Evolutionary conservation across 2,797 vertebrate species (phyloP).

Genomic region (Ceryle rudis): DNA sequence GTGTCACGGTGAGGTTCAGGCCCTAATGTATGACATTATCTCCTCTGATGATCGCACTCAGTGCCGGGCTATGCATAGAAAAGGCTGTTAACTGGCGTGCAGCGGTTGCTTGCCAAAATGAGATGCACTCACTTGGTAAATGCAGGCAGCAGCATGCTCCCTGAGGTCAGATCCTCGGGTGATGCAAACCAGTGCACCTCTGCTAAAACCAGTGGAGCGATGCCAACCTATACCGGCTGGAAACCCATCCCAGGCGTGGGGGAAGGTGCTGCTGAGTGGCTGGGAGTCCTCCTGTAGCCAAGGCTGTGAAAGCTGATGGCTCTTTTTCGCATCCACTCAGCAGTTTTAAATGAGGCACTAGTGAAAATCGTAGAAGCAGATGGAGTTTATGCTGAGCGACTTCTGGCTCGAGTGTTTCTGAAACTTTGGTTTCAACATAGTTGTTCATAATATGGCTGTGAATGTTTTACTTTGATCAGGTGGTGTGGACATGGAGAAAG

Average conservation of each 20-base stretch:
- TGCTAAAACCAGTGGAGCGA: neutral
- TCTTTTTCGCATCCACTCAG: neutral
- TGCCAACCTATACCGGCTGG: rapidly evolving
- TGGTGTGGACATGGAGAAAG: neutral
- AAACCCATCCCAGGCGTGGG: neutral
- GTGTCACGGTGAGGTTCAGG: neutral
- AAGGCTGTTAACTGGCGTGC: neutral
- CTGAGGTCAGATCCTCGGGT: neutral
- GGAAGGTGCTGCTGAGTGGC: neutral
- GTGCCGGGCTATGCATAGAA: neutral
- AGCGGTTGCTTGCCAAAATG: neutral
- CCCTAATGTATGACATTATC: neutral
- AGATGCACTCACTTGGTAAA: neutral
- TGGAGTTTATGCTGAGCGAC: neutral
- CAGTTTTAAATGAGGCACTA: neutral
- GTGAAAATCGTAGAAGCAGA: neutral
- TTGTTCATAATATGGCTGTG: rapidly evolving
- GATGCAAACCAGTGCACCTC: neutral
- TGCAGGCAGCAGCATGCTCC: neutral
- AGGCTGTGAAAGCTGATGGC: neutral
- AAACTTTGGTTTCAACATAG: neutral
- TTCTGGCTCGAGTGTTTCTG: neutral
- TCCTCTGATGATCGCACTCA: neutral
- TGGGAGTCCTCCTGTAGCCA: neutral
- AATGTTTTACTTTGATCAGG: rapidly evolving